Evolutionary conservation across 1,140 invertebrate genomes (phyloP).

Genomic region (Spodoptera litura): DNA sequence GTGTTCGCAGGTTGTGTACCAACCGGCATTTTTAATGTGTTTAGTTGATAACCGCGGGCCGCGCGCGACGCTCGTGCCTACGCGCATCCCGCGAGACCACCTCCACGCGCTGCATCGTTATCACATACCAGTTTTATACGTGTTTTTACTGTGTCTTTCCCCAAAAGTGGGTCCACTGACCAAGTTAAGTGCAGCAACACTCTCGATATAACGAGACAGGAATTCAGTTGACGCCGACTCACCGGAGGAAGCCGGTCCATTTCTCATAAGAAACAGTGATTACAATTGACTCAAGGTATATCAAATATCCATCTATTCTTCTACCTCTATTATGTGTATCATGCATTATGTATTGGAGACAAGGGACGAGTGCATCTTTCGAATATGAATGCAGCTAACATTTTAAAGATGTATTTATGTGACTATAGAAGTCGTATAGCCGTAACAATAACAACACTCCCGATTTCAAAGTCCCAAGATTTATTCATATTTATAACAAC

Average conservation of each 20-base stretch:
- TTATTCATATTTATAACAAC: constrained; percentile 4
- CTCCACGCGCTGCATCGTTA: constrained; percentile 48
- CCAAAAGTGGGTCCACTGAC: constrained; percentile 25
- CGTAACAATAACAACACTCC: constrained; percentile 27
- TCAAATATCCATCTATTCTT: constrained; percentile 44
- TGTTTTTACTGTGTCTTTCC: constrained; percentile 34
- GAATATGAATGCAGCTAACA: constrained; percentile 37
- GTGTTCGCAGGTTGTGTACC: constrained; percentile 60
- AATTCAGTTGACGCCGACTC: not conserved
- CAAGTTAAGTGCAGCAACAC: constrained; percentile 24
- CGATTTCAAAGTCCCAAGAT: constrained; percentile 20
- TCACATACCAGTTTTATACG: constrained; percentile 47
- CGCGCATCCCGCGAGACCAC: constrained; percentile 50
- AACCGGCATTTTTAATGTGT: constrained; percentile 77
- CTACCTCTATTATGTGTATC: constrained; percentile 35
- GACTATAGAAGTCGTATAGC: constrained; percentile 13
- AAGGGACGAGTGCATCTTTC: constrained; percentile 35
- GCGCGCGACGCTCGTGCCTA: constrained; percentile 69
- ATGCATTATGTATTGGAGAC: constrained; percentile 45
- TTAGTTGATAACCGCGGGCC: constrained; percentile 79
- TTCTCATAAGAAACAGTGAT: constrained; percentile 52
- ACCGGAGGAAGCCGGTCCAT: constrained; percentile 43
- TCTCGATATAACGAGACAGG: not conserved
- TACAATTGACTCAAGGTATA: constrained; percentile 64
- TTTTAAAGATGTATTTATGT: constrained; percentile 33